phyloP scores from a whole-genome alignment of 2,797 vertebrate genomes.

The Enteromius anoplus region DNA sequence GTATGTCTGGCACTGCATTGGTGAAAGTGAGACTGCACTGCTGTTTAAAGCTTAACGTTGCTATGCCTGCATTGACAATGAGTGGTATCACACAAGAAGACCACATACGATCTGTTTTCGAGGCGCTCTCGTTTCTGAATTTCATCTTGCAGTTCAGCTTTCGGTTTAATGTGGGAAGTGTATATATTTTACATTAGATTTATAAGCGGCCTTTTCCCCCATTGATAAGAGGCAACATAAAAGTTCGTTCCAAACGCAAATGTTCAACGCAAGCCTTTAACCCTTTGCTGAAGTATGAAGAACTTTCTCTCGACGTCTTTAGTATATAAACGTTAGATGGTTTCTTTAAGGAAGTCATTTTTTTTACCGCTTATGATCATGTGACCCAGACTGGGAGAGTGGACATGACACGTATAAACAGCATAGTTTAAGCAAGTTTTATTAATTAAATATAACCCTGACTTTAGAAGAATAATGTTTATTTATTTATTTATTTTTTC shows the following conservation, averaged over 20 bases:
- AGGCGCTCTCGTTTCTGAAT: not conserved
- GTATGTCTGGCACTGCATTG: constrained; percentile 24
- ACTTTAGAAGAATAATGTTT: too few relatives aligned
- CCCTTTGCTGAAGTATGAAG: not conserved
- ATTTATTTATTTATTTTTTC: too few relatives aligned
- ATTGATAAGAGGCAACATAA: not conserved
- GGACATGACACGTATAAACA: not conserved
- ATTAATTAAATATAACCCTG: too few relatives aligned
- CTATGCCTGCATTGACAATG: not conserved
- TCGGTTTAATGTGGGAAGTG: not conserved
- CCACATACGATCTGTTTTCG: not conserved
- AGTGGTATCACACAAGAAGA: not conserved
- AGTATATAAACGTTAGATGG: not conserved
- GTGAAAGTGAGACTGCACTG: not conserved
- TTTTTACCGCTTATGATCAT: not conserved
- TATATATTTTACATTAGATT: not conserved
- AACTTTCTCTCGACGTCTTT: not conserved
- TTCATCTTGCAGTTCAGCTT: not conserved
- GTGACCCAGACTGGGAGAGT: not conserved
- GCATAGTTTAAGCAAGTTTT: not conserved
- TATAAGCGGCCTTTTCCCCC: not conserved
- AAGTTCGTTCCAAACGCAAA: too few relatives aligned
- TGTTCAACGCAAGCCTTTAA: not conserved
- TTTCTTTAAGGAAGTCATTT: not conserved
- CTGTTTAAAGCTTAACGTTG: not conserved